phyloP scores from a whole-genome alignment of 2,888 invertebrate species.

The Caradrina clavipalpis region DNA sequence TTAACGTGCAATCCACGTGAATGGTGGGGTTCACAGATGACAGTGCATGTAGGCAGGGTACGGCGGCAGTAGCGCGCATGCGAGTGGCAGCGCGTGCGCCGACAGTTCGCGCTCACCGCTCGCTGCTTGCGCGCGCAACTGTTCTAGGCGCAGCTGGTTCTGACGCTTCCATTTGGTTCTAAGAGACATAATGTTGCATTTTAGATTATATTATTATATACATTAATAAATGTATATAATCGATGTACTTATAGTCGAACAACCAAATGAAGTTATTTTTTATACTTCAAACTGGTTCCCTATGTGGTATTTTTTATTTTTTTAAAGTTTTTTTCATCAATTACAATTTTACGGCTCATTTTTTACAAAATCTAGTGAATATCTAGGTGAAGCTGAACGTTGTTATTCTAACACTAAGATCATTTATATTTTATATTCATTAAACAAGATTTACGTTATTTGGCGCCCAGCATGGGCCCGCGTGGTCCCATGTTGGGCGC shows the following conservation, averaged over 20 bases:
- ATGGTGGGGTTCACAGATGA: slow-evolving; percentile 74
- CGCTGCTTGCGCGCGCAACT: slow-evolving; percentile 95
- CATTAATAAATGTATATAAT: too few relatives aligned
- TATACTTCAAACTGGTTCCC: not conserved
- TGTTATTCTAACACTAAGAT: not conserved
- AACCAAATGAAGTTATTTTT: not conserved
- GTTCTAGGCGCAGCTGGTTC: slow-evolving; percentile 96
- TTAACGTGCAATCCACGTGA: not conserved
- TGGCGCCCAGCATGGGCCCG: slow-evolving; percentile 10
- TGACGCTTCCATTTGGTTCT: slow-evolving; percentile 97
- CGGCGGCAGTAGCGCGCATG: slow-evolving; percentile 85
- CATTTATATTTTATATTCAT: not conserved
- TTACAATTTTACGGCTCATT: not conserved
- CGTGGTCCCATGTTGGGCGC: not conserved
- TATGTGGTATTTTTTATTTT: too few relatives aligned
- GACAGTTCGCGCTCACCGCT: slow-evolving; percentile 92
- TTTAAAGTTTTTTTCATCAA: too few relatives aligned
- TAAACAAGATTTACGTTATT: not conserved
- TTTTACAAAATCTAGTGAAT: not conserved
- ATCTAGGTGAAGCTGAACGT: not conserved
- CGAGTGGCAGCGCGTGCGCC: slow-evolving; percentile 83
- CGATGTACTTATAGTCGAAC: not conserved
- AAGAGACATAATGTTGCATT: slow-evolving; percentile 1
- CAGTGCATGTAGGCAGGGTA: slow-evolving; percentile 89
- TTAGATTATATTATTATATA: too few relatives aligned